phyloP scores from a whole-genome alignment of 2,113 vertebrate genomes.

The Sminthopsis crassicaudata region DNA sequence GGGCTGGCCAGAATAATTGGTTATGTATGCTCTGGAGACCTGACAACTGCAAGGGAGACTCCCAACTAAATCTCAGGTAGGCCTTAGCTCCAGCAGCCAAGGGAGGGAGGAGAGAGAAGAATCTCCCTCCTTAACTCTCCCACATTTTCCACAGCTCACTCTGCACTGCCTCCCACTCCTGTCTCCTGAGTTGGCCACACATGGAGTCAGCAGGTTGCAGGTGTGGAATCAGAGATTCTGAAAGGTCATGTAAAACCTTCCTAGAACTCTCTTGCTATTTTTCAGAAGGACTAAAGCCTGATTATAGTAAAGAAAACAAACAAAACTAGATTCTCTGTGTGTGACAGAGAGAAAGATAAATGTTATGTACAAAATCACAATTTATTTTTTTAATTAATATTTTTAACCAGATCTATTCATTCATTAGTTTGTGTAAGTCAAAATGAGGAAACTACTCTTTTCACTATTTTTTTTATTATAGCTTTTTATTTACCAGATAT shows the following conservation, averaged over 20 bases:
- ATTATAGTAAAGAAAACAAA: neutral
- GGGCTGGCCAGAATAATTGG: neutral
- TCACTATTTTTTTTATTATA: too few relatives aligned
- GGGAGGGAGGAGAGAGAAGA: neutral
- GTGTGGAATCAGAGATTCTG: neutral
- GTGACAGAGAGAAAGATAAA: neutral
- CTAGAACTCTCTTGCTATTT: neutral
- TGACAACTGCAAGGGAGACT: neutral
- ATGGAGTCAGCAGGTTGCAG: neutral
- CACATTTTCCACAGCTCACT: neutral
- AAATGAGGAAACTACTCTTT: neutral
- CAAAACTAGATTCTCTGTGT: neutral
- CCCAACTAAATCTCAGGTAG: neutral
- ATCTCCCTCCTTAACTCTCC: neutral
- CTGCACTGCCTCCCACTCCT: neutral
- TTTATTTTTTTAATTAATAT: neutral
- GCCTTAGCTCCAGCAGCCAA: neutral
- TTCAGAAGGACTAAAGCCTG: neutral
- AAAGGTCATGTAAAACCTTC: neutral
- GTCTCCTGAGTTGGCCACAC: neutral
- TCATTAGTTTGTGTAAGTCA: neutral
- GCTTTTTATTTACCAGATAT: too few relatives aligned
- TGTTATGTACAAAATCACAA: neutral
- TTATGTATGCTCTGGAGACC: neutral
- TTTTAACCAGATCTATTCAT: neutral